Evolutionary conservation across 2,888 invertebrate species (phyloP).

Genomic region (Fragum fragum): DNA sequence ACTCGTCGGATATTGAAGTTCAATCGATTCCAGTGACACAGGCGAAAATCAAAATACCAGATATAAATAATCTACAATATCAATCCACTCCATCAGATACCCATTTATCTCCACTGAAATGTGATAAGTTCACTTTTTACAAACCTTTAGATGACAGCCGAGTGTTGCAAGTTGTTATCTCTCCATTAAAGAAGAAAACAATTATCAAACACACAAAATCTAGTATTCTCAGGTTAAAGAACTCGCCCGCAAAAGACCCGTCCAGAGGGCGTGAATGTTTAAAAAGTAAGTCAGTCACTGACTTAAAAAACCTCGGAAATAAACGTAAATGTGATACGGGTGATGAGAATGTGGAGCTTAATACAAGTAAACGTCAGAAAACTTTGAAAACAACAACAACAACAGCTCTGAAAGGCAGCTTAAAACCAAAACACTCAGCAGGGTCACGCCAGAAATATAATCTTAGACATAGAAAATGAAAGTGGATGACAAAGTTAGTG

Average conservation of each 20-base stretch:
- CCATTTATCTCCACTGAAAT: slow-evolving; percentile 7
- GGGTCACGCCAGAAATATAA: slow-evolving; percentile 65
- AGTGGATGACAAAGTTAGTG: too few species aligned
- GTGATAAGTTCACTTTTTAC: slow-evolving; percentile 40
- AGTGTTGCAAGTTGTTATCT: slow-evolving; percentile 74
- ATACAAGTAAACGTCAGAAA: slow-evolving; percentile 61
- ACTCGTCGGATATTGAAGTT: slow-evolving; percentile 49
- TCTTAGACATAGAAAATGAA: slow-evolving; percentile 61
- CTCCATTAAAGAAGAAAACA: slow-evolving; percentile 69
- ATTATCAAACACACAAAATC: slow-evolving; percentile 77
- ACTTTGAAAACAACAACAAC: slow-evolving; percentile 10
- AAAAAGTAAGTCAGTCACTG: slow-evolving; percentile 33
- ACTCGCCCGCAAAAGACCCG: slow-evolving; percentile 70
- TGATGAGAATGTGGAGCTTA: slow-evolving; percentile 48
- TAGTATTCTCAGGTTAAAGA: slow-evolving; percentile 77
- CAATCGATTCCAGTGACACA: slow-evolving; percentile 15
- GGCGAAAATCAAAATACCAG: too few species aligned
- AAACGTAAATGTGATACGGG: slow-evolving; percentile 66
- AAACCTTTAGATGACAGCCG: slow-evolving; percentile 61
- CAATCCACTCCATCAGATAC: neutral
- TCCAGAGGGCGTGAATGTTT: slow-evolving; percentile 66
- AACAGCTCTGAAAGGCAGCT: slow-evolving; percentile 32
- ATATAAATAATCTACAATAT: neutral
- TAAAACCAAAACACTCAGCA: slow-evolving; percentile 45
- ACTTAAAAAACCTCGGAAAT: slow-evolving; percentile 43